Base-by-base conservation (phyloP, 1,140 invertebrate species). In the Panagrolaimus sp. region DNA sequence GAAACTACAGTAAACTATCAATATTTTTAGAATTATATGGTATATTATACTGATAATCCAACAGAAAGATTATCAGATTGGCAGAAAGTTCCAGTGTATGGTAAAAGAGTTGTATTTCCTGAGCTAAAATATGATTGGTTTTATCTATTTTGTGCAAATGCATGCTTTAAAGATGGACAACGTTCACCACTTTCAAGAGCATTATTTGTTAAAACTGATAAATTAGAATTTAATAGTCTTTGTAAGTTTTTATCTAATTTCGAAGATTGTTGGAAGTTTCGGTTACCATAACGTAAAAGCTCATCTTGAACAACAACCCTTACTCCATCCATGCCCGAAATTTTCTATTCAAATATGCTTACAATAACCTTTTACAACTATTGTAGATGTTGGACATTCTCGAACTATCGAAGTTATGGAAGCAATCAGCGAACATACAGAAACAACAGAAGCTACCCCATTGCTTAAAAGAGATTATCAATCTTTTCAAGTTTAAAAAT, bases 51-150 rank as follows among this genome's bases (percentile, higher is more conserved):
- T 11, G 80, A 82, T 63, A 82, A 82, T 69, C 77, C 81, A 16
- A 66, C 67, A 44, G 73, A 79, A 5, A 44, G 72, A 16, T 65
- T 82, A 14, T 70, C 71, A 11, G 80, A 82, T 43, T 82, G 80
- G 80, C 70, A 82, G 66, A 82, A 82, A 63, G 57, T 82, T 46
- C 68, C 71, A 25, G 80, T 82, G 0, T 74, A 75, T 51, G 80
- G 80, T 7, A 61, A 77, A 43, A 66, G 74, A 61, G 76, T 81
- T 1, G 75, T 80, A 7, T 82, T 82, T 53, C 77, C 80, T 1
- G 80, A 82, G 25, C 70, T 82, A n/a, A 81, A 83, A 53, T 81
- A 75, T 65, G 80, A 82, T 66, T 82, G 80, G 80, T 82, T 82
- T 67, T 81, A 79, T 46, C 69, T 82, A 74, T 77, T 77, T 67